Base-by-base conservation (phyloP, 2,113 vertebrate genomes). In the Notarius lentiginosus region DNA sequence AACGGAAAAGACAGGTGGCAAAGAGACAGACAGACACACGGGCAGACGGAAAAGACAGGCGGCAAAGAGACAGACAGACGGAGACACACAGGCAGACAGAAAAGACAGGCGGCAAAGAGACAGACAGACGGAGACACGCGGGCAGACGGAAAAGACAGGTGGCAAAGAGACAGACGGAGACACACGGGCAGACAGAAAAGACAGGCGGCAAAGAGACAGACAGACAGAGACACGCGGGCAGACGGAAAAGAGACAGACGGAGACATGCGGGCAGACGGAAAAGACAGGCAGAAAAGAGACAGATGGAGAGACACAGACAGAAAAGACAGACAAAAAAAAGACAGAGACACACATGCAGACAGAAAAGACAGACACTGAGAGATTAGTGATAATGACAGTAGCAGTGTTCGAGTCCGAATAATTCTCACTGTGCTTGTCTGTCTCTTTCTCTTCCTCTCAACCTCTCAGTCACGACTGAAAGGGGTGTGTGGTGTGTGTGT, bases 371-470 rank as follows among this genome's bases (percentile, higher is more conserved):
- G 30, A 22, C 12, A 55, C 9, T 55, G 51, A 79, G n/a, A 56
- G 75, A 77, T 77, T 77, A 77, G 68, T 51, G 75, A 79, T 85
- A 77, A 79, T 85, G 47, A 77, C 47, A 85, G 56, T 60, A 51
- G 76, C 14, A 18, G 53, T 65, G 84, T 63, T 34, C 22, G 60
- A 27, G 27, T 70, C n/a, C n/a, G 49, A 56, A 49, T 58, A 68
- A 73, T 72, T 79, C 79, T 87, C 51, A 60, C 70, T 77, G 83
- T 68, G 79, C 68, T 84, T n/a, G 30, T 79, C 24, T 41, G 84
- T 53, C 56, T 85, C 34, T 65, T 22, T 66, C 27, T 83, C 17
- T 76, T 63, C 51, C 17, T 83, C 34, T 88, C 61, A 22, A 53
- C 73, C 20, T 20, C 49, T 34, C 55, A 81, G 27, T 84, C 56